phyloP scores from a whole-genome alignment of 1,140 invertebrate genomes.

The Cyphomyrmex costatus region DNA sequence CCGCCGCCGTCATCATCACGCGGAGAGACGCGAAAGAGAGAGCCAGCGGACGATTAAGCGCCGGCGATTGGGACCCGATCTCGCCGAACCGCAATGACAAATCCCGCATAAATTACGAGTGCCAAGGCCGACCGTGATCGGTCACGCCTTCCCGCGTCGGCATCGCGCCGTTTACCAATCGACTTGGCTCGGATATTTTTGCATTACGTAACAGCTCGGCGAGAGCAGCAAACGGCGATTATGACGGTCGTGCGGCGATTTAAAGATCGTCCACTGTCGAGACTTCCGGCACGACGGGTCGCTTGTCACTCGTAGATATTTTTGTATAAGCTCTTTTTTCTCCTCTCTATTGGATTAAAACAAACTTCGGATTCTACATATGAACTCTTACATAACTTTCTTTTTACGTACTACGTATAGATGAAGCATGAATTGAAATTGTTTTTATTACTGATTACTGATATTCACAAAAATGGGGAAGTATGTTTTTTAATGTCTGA shows the following conservation, averaged over 20 bases:
- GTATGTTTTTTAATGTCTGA: neutral
- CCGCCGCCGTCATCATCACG: slow-evolving; percentile 1
- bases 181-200: slow-evolving; percentile 33
- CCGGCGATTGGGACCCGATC: slow-evolving; percentile 34
- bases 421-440: neutral
- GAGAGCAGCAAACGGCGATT: slow-evolving; percentile 5
- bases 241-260: slow-evolving; percentile 25
- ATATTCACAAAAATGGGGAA: neutral
- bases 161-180: slow-evolving; percentile 51
- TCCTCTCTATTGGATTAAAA: neutral
- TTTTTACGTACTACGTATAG: neutral
- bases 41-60: neutral
- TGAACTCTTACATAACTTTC: neutral
- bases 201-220: slow-evolving; percentile 62
- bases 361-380: neutral
- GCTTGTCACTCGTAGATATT: neutral
- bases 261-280: slow-evolving; percentile 28
- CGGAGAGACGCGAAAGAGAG: neutral
- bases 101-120: slow-evolving; percentile 83
- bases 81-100: slow-evolving; percentile 77
- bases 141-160: slow-evolving; percentile 70
- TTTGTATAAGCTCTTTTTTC: neutral
- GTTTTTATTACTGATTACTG: neutral
- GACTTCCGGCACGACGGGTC: slow-evolving; percentile 25
- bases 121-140: slow-evolving; percentile 70